Evolutionary conservation across 2,797 vertebrate genomes (phyloP).

Genomic region (Botia kubotai): DNA sequence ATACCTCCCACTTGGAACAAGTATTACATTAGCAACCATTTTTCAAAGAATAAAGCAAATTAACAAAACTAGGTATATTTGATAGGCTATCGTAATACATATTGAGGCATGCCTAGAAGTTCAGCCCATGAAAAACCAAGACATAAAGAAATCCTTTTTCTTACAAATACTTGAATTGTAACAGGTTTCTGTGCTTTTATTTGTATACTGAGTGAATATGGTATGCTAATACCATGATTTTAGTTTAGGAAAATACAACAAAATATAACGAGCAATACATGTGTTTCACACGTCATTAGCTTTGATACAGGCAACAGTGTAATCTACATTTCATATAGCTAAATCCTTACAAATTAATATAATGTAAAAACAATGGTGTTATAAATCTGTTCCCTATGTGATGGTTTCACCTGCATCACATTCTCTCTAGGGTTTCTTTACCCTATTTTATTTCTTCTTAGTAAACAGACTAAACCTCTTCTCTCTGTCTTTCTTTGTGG

Average conservation of each 20-base stretch:
- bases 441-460: constrained; percentile 89
- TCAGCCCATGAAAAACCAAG: constrained; percentile 55
- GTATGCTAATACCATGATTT: constrained; percentile 57
- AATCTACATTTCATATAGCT: constrained; percentile 65
- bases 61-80: constrained; percentile 61
- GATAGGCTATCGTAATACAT: constrained; percentile 53
- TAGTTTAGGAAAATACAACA: constrained; percentile 62
- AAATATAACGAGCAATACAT: constrained; percentile 59
- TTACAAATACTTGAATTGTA: constrained; percentile 75
- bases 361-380: constrained; percentile 67
- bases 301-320: constrained; percentile 77
- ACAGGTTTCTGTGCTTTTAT: constrained; percentile 79
- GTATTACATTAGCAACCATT: constrained; percentile 85
- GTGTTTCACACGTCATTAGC: constrained; percentile 66
- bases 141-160: constrained; percentile 38
- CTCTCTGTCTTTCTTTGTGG: constrained; percentile 91
- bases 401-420: constrained; percentile 65
- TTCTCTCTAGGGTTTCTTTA: constrained; percentile 62
- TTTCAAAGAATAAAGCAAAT: constrained; percentile 73
- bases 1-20: constrained; percentile 70
- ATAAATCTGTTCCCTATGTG: constrained; percentile 64
- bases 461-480: constrained; percentile 93
- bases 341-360: constrained; percentile 68
- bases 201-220: constrained; percentile 67
- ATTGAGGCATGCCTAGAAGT: constrained; percentile 68